Evolutionary conservation across 2,888 invertebrate species (phyloP), one percentile per base, ranked within the genome.

Genomic region (Cryptops parisi): DNA sequence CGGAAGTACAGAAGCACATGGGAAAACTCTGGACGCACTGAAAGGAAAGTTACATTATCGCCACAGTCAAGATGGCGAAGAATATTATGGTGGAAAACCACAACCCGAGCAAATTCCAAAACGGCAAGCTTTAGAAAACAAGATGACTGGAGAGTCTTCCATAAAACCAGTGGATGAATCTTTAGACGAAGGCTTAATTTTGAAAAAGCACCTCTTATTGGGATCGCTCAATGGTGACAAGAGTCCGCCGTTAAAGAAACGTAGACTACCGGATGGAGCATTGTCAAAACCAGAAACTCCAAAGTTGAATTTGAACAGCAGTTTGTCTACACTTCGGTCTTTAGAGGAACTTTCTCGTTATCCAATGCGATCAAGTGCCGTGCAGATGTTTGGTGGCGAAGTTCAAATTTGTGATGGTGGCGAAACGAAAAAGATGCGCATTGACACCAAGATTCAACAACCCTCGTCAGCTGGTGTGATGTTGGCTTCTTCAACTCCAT

Each of bases 361-460:
- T 53, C 56, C 56, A 26, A 53, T 53, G 53, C 44, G 51, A 27
- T 15, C 54, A 2, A 54, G 40, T 19, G 24, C 53, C 23, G 64
- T 77, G 2, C 82, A 82, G 68, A 76, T 83, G 74, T 84, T 82
- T 66, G 83, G 84, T 2, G 84, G 83, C 3, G 82, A 84, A 70
- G 83, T 84, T 0, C 79, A 82, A 67, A 82, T 84, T 59, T 72
- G 81, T 26, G 80, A 82, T 61, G 77, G 77, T 55, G 75, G 76
- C 4, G 81, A 81, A 1, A 79, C 79, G 3, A 81, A 81, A 57
- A 82, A 79, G 2, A 70, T 80, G 65, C 73, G 78, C 43, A 81
- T 83, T 61, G 82, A 83, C 61, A 77, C 50, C 19, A 43, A 50
- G 21, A 46, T 54, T n/a, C 54, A 54, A 23, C 45, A 43, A n/a